These are phyloP conservation scores for Phania funesta DNA, from an alignment of 2,888 invertebrate species.

Conservation along the genomic window DNA sequence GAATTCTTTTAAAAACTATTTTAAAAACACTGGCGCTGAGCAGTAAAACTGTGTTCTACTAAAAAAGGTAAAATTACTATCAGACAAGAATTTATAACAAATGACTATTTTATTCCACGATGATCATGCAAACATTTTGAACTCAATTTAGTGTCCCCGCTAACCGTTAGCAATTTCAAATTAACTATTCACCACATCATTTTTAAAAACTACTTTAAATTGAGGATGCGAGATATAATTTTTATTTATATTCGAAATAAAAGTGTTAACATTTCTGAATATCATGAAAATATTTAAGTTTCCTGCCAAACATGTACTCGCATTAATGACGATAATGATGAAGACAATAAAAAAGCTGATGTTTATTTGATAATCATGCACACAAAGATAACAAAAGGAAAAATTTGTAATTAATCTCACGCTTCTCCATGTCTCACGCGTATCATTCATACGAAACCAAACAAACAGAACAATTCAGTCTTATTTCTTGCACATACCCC, in stretches of 20 bases:
- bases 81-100: constrained; percentile 43
- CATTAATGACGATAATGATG: constrained; percentile 11
- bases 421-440: constrained; percentile 70
- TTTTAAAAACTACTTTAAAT: constrained; percentile 4
- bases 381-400: constrained; percentile 11
- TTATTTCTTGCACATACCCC: constrained; percentile 9
- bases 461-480: constrained; percentile 27
- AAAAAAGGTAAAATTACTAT: constrained; percentile 42
- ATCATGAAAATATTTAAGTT: constrained; percentile 14
- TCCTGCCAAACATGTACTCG: constrained; percentile 43
- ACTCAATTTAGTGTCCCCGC: background rate
- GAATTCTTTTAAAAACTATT: constrained; percentile 10
- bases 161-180: background rate
- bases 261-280: constrained; percentile 41
- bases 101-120: constrained; percentile 10
- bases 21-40: constrained; percentile 56
- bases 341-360: constrained; percentile 1
- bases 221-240: constrained; percentile 52
- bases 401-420: constrained; percentile 66
- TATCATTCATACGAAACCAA: constrained; percentile 68
- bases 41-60: background rate
- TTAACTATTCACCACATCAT: background rate
- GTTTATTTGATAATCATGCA: constrained; percentile 23
- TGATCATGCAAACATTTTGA: background rate
- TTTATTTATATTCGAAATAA: constrained; percentile 35